phyloP scores from a whole-genome alignment of 2,113 vertebrate species.

The Xenus cinereus region DNA sequence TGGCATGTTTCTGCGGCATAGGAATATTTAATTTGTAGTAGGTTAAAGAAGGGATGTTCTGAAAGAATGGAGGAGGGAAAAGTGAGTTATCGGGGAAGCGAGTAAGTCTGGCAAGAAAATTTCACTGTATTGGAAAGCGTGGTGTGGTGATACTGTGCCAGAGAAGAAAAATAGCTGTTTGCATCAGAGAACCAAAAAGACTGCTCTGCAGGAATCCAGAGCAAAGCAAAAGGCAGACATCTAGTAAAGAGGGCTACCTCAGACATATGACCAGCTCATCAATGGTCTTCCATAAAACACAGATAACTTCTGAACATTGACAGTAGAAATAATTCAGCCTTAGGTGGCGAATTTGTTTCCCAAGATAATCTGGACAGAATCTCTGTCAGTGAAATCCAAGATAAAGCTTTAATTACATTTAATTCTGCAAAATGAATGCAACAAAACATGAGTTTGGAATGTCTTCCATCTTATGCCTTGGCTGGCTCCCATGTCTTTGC shows the following conservation, averaged over 20 bases:
- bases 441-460: not conserved
- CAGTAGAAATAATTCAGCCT: not conserved
- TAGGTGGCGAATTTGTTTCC: not conserved
- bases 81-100: not conserved
- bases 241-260: not conserved
- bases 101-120: not conserved
- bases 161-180: not conserved
- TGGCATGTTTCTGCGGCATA: not conserved
- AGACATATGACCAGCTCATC: not conserved
- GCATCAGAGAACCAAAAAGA: not conserved
- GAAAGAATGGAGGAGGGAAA: not conserved
- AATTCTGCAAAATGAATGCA: not conserved
- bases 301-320: not conserved
- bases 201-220: not conserved
- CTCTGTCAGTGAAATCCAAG: not conserved
- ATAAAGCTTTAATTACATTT: not conserved
- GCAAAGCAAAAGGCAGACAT: not conserved
- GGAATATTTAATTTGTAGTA: not conserved
- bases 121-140: not conserved
- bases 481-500: not conserved
- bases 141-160: not conserved
- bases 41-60: not conserved
- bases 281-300: not conserved
- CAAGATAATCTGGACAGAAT: not conserved
- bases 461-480: not conserved